Conservation (phyloP, 1,140 invertebrate genomes). For the Drosophila miranda region DNA sequence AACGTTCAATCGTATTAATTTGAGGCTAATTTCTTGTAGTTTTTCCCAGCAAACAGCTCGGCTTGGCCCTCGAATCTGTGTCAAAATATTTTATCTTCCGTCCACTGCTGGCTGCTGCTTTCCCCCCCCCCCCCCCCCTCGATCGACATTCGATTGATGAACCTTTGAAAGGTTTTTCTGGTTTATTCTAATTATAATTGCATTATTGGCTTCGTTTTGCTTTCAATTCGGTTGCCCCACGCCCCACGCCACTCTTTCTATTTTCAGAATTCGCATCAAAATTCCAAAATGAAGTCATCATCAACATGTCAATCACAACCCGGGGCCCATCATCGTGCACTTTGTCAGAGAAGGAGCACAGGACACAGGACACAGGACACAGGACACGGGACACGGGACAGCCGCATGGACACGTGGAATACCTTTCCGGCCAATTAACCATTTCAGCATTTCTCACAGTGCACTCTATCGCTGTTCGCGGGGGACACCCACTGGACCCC, state of each 20-base stretch:
- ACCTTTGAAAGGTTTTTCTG: not conserved
- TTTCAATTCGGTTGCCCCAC: too few relatives aligned
- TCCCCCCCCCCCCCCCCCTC: too few relatives aligned
- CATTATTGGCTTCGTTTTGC: too few relatives aligned
- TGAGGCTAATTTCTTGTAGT: too few relatives aligned
- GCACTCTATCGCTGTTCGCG: slow-evolving; percentile 13
- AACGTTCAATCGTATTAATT: too few relatives aligned
- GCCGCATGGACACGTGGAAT: slow-evolving; percentile 10
- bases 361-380: not conserved
- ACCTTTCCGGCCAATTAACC: slow-evolving; percentile 72
- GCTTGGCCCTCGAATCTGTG: too few relatives aligned
- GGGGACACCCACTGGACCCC: too few relatives aligned
- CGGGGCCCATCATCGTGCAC: slow-evolving; percentile 15
- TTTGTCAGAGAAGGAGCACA: not conserved
- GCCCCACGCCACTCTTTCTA: not conserved
- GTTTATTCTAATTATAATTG: too few relatives aligned
- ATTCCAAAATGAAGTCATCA: slow-evolving; percentile 37
- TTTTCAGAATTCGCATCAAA: slow-evolving; percentile 13
- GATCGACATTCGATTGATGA: too few relatives aligned
- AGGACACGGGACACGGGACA: slow-evolving; percentile 2
- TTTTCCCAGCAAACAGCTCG: too few relatives aligned
- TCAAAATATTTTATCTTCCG: too few relatives aligned
- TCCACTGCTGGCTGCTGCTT: too few relatives aligned
- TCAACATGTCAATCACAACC: slow-evolving; percentile 43
- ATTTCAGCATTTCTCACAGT: slow-evolving; percentile 66